Percentiles rank a stretch among this genome's conserved stretches.
phyloP scores from a whole-genome alignment of 2,113 vertebrate genomes.

The Halichoeres trimaculatus region DNA sequence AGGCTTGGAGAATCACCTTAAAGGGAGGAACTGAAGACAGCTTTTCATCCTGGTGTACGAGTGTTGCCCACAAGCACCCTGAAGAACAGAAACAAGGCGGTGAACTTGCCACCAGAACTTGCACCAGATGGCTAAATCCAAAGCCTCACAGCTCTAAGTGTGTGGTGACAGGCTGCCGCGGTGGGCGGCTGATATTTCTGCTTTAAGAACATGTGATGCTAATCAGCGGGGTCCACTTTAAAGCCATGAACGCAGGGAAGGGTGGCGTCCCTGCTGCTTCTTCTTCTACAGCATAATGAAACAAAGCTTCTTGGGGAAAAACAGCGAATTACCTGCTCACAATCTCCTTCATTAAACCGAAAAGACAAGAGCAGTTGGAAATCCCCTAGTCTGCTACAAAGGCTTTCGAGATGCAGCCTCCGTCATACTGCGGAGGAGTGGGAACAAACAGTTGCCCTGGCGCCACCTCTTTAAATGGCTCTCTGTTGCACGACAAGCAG shows the following conservation, averaged over 20 bases:
- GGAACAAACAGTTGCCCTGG: slow-evolving; percentile 34
- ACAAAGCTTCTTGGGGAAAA: background rate
- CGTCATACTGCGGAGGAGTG: slow-evolving; percentile 23
- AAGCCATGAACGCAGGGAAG: slow-evolving; percentile 15
- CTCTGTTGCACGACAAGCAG: slow-evolving; percentile 43
- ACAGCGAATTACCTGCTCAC: slow-evolving; percentile 38
- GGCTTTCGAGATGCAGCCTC: slow-evolving; percentile 40
- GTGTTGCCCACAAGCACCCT: too few species aligned
- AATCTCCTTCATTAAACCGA: slow-evolving; percentile 25
- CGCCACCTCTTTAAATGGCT: slow-evolving; percentile 43
- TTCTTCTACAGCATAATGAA: slow-evolving; percentile 29
- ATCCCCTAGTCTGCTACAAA: slow-evolving; percentile 7
- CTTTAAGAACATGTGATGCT: slow-evolving; percentile 65
- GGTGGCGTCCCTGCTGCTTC: slow-evolving; percentile 26
- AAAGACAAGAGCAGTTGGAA: slow-evolving; percentile 29
- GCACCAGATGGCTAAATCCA: slow-evolving; percentile 74
- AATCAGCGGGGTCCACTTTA: slow-evolving; percentile 64
- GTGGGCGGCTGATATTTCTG: slow-evolving; percentile 73
- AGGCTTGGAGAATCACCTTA: slow-evolving; percentile 54
- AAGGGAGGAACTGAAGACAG: slow-evolving; percentile 35
- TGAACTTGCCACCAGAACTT: slow-evolving; percentile 48
- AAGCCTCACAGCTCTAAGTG: slow-evolving; percentile 65
- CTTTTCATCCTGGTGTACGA: too few species aligned
- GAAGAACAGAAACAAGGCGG: slow-evolving; percentile 13
- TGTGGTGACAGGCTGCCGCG: slow-evolving; percentile 66